Evolutionary conservation across 2,888 invertebrate genomes (phyloP).

Genomic region (Copidosoma aretas): DNA sequence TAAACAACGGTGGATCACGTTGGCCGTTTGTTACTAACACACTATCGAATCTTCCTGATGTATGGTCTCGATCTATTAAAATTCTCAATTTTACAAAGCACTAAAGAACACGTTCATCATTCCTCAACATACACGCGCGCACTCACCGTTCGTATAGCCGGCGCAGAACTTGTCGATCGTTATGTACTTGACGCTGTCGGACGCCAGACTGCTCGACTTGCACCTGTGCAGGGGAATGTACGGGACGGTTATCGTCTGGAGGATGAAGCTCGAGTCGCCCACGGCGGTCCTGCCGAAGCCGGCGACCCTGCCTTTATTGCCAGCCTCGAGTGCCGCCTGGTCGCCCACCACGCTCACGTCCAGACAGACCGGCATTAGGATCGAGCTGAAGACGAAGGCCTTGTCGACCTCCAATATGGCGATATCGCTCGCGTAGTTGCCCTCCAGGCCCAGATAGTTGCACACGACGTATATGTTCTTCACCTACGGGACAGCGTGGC

Average conservation of each 20-base stretch:
- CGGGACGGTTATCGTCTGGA: slow-evolving; percentile 55
- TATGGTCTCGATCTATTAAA: not conserved
- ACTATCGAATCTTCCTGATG: not conserved
- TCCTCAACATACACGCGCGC: not conserved
- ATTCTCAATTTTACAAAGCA: too few species aligned
- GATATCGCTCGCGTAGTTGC: slow-evolving; percentile 55
- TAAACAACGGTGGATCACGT: slow-evolving; percentile 5
- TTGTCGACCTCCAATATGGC: slow-evolving; percentile 52
- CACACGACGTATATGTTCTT: slow-evolving; percentile 52
- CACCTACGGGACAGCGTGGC: slow-evolving; percentile 45
- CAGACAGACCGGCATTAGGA: slow-evolving; percentile 54
- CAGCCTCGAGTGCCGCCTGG: slow-evolving; percentile 46
- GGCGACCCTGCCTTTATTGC: slow-evolving; percentile 51
- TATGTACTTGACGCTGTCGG: slow-evolving; percentile 48
- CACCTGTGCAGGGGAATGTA: slow-evolving; percentile 51
- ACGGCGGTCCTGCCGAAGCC: slow-evolving; percentile 58
- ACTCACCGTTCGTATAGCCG: slow-evolving; percentile 59
- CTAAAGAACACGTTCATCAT: too few species aligned
- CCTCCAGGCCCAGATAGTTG: slow-evolving; percentile 51
- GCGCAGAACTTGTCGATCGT: slow-evolving; percentile 60
- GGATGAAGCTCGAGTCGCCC: slow-evolving; percentile 49
- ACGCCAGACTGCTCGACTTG: slow-evolving; percentile 39
- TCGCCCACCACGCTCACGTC: slow-evolving; percentile 46
- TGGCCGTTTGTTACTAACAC: not conserved
- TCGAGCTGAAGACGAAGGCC: slow-evolving; percentile 50